Base-by-base conservation (phyloP, 35 echinoderm and acorn worm species). In the Ophiothrix spiculata region DNA sequence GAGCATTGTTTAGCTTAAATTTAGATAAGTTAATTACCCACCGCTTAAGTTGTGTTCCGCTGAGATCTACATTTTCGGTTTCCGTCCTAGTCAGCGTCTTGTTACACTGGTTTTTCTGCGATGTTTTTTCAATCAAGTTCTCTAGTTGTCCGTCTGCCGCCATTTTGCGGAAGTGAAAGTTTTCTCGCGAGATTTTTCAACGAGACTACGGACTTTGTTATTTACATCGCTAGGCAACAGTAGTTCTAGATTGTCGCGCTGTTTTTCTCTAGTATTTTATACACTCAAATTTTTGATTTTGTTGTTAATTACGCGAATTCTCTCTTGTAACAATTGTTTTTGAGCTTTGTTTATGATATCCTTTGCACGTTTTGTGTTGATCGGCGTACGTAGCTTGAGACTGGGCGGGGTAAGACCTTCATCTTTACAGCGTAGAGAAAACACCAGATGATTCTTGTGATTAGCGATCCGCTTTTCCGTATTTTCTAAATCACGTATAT, bases 351-450 rank as follows among this genome's bases (percentile, higher is more conserved):
- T 76, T 76, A 6, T 76, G 6, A 76, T 76, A 35, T 76, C 34
- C 29, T 28, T 76, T 8, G 74, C 74, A 31, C 34, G n/a, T 8
- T 76, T 35, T 4, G 74, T 76, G 29, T 76, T 76, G 12, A 76
- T 76, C 8, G 74, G 74, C 8, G n/a, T 12, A 28, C 74, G n/a
- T 28, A 76, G n/a, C 74, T 35, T 28, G 6, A 76, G 74, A 35
- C 74, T 76, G n/a, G 74, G 34, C 4, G 74, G 74, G 12, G 74
- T 76, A 8, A 76, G n/a, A 76, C n/a, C n/a, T 28, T 28, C 34
- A 76, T 76, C 74, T 28, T 76, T 76, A 28, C 74, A 76, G 4
- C 74, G 74, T 31, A 31, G 74, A 8, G 74, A 31, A 76, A 76
- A 76, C 34, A 35, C 34, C n/a, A 76, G 29, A 35, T 76, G 74